Conservation (phyloP, 2,888 invertebrate genomes). For the Sacculina carcini region DNA sequence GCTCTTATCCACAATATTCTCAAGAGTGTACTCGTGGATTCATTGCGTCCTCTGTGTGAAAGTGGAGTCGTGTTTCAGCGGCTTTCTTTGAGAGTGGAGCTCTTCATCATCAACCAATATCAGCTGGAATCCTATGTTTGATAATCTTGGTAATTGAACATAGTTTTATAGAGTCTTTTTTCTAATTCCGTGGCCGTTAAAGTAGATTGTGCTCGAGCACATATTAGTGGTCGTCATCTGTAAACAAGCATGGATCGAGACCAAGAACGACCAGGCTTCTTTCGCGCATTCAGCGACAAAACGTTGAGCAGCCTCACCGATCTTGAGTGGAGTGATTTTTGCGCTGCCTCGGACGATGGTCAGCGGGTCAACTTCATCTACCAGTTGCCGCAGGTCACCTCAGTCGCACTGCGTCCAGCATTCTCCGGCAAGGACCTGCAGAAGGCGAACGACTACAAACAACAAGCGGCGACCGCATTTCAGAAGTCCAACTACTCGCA, state of each 20-base stretch:
- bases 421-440: constrained; percentile 27
- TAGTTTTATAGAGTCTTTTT: too few relatives aligned
- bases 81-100: too few relatives aligned
- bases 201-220: too few relatives aligned
- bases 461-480: constrained; percentile 14
- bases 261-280: constrained; percentile 20
- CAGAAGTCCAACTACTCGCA: constrained; percentile 12
- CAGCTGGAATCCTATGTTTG: too few relatives aligned
- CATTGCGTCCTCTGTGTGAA: too few relatives aligned
- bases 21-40: too few relatives aligned
- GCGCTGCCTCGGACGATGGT: constrained; percentile 31
- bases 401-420: constrained; percentile 20
- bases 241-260: constrained; percentile 2
- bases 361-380: constrained; percentile 34
- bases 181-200: too few relatives aligned
- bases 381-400: constrained; percentile 16
- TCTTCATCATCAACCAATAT: too few relatives aligned
- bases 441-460: constrained; percentile 12
- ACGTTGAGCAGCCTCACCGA: constrained; percentile 29
- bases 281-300: constrained; percentile 35
- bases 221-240: background rate
- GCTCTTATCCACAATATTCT: too few relatives aligned
- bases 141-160: too few relatives aligned
- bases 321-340: constrained; percentile 34
- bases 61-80: too few relatives aligned